Evolutionary conservation across 2,797 vertebrate species (phyloP), one percentile per base, ranked within the genome.

Genomic region (Propithecus perrieri): DNA sequence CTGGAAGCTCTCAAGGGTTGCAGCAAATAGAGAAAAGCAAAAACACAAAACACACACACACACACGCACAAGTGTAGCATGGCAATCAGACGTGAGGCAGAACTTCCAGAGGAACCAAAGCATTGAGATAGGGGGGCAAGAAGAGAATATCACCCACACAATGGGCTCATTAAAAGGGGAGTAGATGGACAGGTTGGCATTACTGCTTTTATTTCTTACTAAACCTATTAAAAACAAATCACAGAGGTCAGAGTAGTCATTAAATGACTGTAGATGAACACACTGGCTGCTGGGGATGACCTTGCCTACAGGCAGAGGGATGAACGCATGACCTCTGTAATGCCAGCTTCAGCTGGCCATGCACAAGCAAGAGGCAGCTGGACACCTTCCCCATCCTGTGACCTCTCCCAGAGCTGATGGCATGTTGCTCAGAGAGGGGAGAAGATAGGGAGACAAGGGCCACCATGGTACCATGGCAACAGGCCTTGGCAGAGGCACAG

Each of bases 401-500:
- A 83, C 76, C 83, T 91, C 91, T 92, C 91, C 63, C 20, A 1
- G 72, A 71, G 67, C 18, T 43, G 65, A 38, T 28, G 69, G 63
- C 92, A 85, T 0, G 14, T 80, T 89, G 85, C 96, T 89, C 84
- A 86, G 96, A 95, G 63, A 94, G 75, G 41, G 85, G 46, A 85
- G 79, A 95, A 24, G 57, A 74, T 28, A 35, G 33, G 15, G 30
- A 91, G 65, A 92, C 50, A 18, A 91, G 83, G 75, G 88, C 95
- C 84, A 84, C 89, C 85, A 33, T 13, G 88, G 83, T 74, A n/a
- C 95, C 95, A 97, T 96, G 91, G 95, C 90, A 97, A 97, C 92
- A 84, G 79, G 63, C 67, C 92, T 89, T 75, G 26, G 91, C 87
- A 59, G 79, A 96, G 71, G 90, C 87, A 94, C 17, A 15, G 59